Evolutionary conservation across 2,888 invertebrate genomes (phyloP).

Genomic region (Amphipoea oculea): DNA sequence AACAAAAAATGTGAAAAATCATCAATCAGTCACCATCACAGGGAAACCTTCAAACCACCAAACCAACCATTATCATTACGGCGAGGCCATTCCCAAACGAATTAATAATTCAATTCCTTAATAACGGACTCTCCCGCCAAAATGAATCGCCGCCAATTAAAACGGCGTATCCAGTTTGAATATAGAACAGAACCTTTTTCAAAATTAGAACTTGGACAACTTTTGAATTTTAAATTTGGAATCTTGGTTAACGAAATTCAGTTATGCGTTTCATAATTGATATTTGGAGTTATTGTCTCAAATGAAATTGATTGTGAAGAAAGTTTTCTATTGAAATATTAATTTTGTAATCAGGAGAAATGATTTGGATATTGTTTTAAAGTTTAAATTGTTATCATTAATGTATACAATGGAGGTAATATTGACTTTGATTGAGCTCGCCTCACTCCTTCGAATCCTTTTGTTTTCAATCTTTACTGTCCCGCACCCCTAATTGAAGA

Average conservation of each 20-base stretch:
- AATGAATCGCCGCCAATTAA: constrained; percentile 67
- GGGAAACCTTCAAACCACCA: constrained; percentile 1
- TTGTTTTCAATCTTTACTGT: background rate
- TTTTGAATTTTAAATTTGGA: constrained; percentile 67
- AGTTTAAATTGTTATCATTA: constrained; percentile 21
- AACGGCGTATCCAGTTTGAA: constrained; percentile 69
- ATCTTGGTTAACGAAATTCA: constrained; percentile 36
- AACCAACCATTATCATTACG: constrained; percentile 51
- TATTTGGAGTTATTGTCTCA: constrained; percentile 58
- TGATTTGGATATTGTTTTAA: constrained; percentile 37
- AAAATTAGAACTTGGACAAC: constrained; percentile 68
- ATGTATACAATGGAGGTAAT: background rate
- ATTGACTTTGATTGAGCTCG: constrained; percentile 7
- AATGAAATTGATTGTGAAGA: constrained; percentile 50
- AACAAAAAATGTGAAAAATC: constrained; percentile 11
- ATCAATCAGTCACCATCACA: constrained; percentile 34
- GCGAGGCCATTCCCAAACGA: constrained; percentile 43
- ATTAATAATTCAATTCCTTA: constrained; percentile 65
- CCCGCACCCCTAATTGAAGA: background rate
- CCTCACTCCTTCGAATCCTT: background rate
- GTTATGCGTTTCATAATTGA: constrained; percentile 55
- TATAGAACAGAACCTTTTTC: constrained; percentile 70
- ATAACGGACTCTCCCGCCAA: constrained; percentile 57
- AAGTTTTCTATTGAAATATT: constrained; percentile 41
- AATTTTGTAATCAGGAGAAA: constrained; percentile 22